phyloP scores from a whole-genome alignment of 2,113 vertebrate genomes.

The Spilogale gracilis region DNA sequence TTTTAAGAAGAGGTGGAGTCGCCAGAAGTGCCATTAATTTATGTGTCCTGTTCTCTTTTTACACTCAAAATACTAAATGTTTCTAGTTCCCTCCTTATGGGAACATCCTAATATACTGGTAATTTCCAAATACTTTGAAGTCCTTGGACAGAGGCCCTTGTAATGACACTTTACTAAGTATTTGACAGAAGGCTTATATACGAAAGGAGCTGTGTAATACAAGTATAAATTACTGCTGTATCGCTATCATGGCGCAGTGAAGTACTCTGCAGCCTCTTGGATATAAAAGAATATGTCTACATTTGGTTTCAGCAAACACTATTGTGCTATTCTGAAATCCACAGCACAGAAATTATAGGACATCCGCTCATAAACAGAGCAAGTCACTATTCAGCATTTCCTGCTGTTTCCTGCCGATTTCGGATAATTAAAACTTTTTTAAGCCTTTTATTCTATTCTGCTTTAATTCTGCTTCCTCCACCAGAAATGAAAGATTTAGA shows the following conservation, averaged over 20 bases:
- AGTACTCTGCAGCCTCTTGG: constrained; percentile 65
- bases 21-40: not conserved
- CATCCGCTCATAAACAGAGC: constrained; percentile 80
- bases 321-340: constrained; percentile 83
- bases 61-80: constrained; percentile 26
- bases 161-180: not conserved
- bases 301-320: constrained; percentile 77
- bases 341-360: constrained; percentile 80
- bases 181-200: not conserved
- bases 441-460: constrained; percentile 77
- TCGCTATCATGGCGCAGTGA: constrained; percentile 39
- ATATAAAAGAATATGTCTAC: constrained; percentile 77
- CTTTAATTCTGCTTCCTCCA: constrained; percentile 76
- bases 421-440: constrained; percentile 83
- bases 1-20: constrained; percentile 44
- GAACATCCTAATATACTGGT: not conserved
- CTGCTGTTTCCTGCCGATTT: constrained; percentile 84
- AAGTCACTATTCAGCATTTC: constrained; percentile 84
- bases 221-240: constrained; percentile 50
- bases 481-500: constrained; percentile 61
- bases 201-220: not conserved
- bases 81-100: not conserved
- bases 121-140: constrained; percentile 45
- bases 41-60: not conserved
- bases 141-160: constrained; percentile 16